Base-by-base conservation (phyloP, 2,888 invertebrate species). In the Drosophila pseudotalamancana region DNA sequence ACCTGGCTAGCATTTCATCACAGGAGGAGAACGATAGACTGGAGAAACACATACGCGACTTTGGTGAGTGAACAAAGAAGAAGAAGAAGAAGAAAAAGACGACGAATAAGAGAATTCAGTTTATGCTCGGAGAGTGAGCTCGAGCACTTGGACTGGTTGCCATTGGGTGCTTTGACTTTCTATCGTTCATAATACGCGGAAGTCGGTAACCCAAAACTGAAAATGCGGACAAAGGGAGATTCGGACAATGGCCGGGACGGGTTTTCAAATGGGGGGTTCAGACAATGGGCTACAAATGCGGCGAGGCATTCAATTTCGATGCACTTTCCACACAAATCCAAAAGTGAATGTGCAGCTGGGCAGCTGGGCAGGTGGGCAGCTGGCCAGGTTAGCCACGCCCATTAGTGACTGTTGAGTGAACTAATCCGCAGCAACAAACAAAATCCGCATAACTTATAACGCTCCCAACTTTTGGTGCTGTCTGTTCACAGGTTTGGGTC, bases 11-110 rank as follows among this genome's bases (percentile, higher is more conserved):
- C 88, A 96, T 97, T 88, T 95, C 96, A 56, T 95, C 96, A 57
- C 97, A 97, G 91, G 96, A 97, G 89, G 97, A 97, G 92, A 97
- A 97, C 89, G 96, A 97, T 90, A 95, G 95, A 90, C 93, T 97
- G 77, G 97, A 97, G 90, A 97, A 97, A 91, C 96, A 97, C 90
- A 96, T 97, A 75, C 95, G 95, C 91, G 97, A 97, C 90, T 97
- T 96, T 90, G 97, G 96, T 96, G 92, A 93, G 92, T 89, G 60
- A 43, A 18, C 11, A 9, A 25, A 0, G 4, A 2, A 42, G 45
- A 34, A 50, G 40, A 23, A 23, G 37, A 11, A 21, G 6, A 21
- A 23, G 25, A 8, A n/a, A 29, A 29, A n/a, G n/a, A n/a, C n/a
- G n/a, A n/a, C n/a, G n/a, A n/a, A n/a, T n/a, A n/a, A n/a, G n/a